Conservation (phyloP, 1,140 invertebrate genomes). For the Aphaenogaster rudis region DNA sequence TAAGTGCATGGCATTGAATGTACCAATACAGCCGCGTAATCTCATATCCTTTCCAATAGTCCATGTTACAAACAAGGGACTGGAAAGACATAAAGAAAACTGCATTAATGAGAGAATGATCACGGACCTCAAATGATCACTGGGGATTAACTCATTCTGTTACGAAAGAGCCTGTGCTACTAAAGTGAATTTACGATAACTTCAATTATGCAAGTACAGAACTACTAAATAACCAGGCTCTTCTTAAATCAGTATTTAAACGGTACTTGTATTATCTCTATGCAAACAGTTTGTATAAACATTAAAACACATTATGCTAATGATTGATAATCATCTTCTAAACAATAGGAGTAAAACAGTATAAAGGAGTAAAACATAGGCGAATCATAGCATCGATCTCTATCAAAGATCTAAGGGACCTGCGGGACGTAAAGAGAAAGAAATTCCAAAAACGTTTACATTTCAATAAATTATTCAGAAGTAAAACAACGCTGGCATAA, state of each 20-base stretch:
- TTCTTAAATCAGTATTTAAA: constrained; percentile 3
- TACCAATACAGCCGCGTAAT: constrained; percentile 97
- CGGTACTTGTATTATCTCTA: background rate
- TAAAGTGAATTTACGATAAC: background rate
- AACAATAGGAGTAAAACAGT: background rate
- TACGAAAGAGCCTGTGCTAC: background rate
- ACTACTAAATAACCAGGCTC: background rate
- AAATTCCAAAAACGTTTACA: background rate
- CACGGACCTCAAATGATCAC: background rate
- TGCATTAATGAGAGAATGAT: background rate
- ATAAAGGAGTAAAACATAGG: too few relatives aligned
- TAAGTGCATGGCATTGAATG: constrained; percentile 97
- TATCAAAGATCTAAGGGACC: background rate
- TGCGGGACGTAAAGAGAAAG: background rate
- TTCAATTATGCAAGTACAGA: background rate
- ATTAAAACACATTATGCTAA: background rate
- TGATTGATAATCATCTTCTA: constrained; percentile 24
- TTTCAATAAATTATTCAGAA: constrained; percentile 16
- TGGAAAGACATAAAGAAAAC: constrained; percentile 87
- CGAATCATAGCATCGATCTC: background rate
- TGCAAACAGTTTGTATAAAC: background rate
- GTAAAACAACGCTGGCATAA: constrained; percentile 8
- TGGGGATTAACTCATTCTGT: background rate
- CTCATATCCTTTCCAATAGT: constrained; percentile 97
- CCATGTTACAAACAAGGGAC: constrained; percentile 99